Evolutionary conservation across 2,797 vertebrate genomes (phyloP), one percentile per base, ranked within the genome.

Genomic region (Peromyscus nudipes): DNA sequence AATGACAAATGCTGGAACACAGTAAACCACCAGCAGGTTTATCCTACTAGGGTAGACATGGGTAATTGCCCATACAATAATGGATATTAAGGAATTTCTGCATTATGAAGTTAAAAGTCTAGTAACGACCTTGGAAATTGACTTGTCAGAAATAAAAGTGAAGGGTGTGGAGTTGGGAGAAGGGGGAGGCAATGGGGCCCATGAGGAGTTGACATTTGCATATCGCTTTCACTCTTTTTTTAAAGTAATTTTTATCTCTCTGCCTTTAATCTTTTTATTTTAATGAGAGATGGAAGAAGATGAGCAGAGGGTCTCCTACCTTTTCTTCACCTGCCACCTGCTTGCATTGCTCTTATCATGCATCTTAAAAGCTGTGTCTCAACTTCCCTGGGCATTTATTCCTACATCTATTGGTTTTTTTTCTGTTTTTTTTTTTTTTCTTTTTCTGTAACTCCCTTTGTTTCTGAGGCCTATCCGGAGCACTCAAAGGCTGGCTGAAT

Each of bases 311-410:
- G 57, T 96, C 75, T 86, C 43, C 25, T 94, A 37, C 57, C n/a
- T 95, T 93, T 94, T 65, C 94, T 81, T 95, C 95, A 96, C 86
- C 94, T 92, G 94, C 91, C 97, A 97, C 85, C 97, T 98, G 97
- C 31, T 96, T 64, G 29, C 40, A 17, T 82, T 87, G 69, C 91
- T 89, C 94, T 97, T 97, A 97, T 96, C 97, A 55, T 87, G 77
- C 91, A 84, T 19, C 13, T 97, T 95, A 96, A 96, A 79, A 6
- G 60, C 75, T 25, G 16, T 71, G 62, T 71, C 96, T 97, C 83
- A 46, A 34, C 83, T 93, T 77, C 89, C 91, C 81, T n/a, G 85
- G 88, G 17, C 79, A 46, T 83, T 96, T 92, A 67, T 93, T 93
- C 57, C 69, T 83, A n/a, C 9, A 43, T 29, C 65, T 67, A 79